phyloP scores from a whole-genome alignment of 2,797 vertebrate species.

The Cryptoprocta ferox region DNA sequence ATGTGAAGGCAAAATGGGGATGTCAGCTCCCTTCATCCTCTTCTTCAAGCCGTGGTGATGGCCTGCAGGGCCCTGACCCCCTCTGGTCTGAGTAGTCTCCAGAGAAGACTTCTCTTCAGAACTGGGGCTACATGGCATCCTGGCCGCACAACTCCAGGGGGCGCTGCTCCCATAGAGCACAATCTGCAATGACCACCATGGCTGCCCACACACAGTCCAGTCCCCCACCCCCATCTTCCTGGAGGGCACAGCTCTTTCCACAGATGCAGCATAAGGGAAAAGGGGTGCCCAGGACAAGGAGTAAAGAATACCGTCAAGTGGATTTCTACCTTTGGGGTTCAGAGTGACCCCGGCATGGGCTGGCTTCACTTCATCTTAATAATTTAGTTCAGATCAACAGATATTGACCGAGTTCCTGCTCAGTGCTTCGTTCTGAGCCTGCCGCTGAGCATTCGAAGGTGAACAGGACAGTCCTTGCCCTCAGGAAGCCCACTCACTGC shows the following conservation, averaged over 20 bases:
- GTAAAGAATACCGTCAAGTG: background rate
- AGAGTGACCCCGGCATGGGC: background rate
- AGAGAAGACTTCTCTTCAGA: background rate
- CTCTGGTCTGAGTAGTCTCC: background rate
- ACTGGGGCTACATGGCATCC: background rate
- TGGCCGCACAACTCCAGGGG: background rate
- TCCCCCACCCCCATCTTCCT: background rate
- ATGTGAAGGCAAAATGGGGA: accelerated
- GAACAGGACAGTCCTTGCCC: background rate
- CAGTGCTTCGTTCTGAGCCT: background rate
- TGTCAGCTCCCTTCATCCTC: background rate
- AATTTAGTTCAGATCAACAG: background rate
- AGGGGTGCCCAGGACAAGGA: background rate
- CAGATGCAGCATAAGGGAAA: background rate
- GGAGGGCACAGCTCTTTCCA: background rate
- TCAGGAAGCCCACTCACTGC: background rate
- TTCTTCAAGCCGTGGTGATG: background rate
- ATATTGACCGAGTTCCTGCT: background rate
- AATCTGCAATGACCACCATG: accelerated
- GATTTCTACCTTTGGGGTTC: background rate
- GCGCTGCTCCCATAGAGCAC: background rate
- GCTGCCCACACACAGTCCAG: background rate
- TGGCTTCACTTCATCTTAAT: background rate
- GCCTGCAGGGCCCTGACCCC: background rate
- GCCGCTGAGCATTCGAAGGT: background rate